Evolutionary conservation across 2,888 invertebrate genomes (phyloP), one percentile per base, ranked within the genome.

Genomic region (Phalangium opilio): DNA sequence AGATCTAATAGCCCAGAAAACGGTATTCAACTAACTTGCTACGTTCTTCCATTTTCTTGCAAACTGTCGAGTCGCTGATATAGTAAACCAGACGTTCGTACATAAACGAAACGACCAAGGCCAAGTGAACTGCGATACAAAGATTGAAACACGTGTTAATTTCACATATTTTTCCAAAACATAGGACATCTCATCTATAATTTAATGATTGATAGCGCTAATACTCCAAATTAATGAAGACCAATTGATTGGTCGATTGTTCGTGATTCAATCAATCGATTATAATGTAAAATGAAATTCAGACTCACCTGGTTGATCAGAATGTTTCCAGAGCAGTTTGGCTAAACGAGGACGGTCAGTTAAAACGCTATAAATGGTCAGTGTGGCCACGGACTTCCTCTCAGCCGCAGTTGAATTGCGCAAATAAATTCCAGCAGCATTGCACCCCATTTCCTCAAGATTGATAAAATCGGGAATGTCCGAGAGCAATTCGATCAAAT

Each of bases 391-490:
- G 2, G 60, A 57, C 45, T 55, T 58, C 15, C 60, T 43, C 47
- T 60, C 60, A 2, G 59, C 58, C 3, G 55, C 48, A 1, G 50
- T 44, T n/a, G 56, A 55, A 39, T 60, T 59, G 2, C 39, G 35
- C 8, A 15, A 42, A 39, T 58, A 59, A 44, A 58, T 50, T 5
- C 58, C 55, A 56, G 57, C 55, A n/a, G 57, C 58, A 46, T 62
- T 62, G 57, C 61, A 58, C 14, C 62, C 62, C 10, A 66, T 53
- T 39, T 63, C 62, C 39, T 62, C 60, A 0, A 63, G 58, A 47
- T 60, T 58, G 17, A 66, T 56, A 48, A 64, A 63, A 43, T 62
- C 58, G 10, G 54, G 52, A n/a, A 65, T 52, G 10, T 63, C 59
- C 2, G 63, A 61, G 34, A 62, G 50, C 32, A 61, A 59, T 44